Conservation (phyloP, 35 echinoderm and acorn worm genomes). For the Heliocidaris tuberculata region DNA sequence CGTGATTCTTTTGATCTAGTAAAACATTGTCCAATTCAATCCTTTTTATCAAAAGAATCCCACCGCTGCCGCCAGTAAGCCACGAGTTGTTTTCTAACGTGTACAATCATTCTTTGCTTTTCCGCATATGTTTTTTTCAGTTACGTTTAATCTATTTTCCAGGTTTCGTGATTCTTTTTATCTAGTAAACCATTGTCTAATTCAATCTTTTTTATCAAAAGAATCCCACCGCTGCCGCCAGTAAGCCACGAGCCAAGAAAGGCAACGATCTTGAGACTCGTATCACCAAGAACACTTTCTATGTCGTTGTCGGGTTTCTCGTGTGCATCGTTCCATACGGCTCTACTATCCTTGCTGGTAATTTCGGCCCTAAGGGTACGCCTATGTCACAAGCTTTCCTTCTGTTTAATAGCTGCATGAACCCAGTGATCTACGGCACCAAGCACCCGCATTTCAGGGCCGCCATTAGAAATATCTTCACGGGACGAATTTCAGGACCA, state of each 20-base stretch:
- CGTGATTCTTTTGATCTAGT: too few relatives aligned
- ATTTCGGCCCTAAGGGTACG: neutral
- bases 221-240: neutral
- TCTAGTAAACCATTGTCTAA: too few relatives aligned
- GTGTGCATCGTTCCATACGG: constrained; percentile 23
- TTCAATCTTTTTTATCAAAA: neutral
- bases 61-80: neutral
- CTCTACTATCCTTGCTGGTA: neutral
- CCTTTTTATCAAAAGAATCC: neutral
- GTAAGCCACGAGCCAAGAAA: neutral
- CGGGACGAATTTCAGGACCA: neutral
- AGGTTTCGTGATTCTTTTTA: too few relatives aligned
- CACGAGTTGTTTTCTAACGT: too few relatives aligned
- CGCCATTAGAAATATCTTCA: constrained; percentile 29
- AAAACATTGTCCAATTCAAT: too few relatives aligned
- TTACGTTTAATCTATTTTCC: too few relatives aligned
- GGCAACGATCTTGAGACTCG: neutral
- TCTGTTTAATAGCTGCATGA: constrained; percentile 36
- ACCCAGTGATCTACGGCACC: constrained; percentile 33
- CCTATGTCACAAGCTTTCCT: constrained; percentile 23
- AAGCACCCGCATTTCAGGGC: constrained; percentile 33
- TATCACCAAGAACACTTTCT: constrained; percentile 34
- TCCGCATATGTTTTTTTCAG: too few relatives aligned
- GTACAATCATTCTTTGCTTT: too few relatives aligned
- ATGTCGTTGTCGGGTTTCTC: constrained; percentile 11